Conservation (phyloP, 2,888 invertebrate species). For the Ichneumoninae sp. region DNA sequence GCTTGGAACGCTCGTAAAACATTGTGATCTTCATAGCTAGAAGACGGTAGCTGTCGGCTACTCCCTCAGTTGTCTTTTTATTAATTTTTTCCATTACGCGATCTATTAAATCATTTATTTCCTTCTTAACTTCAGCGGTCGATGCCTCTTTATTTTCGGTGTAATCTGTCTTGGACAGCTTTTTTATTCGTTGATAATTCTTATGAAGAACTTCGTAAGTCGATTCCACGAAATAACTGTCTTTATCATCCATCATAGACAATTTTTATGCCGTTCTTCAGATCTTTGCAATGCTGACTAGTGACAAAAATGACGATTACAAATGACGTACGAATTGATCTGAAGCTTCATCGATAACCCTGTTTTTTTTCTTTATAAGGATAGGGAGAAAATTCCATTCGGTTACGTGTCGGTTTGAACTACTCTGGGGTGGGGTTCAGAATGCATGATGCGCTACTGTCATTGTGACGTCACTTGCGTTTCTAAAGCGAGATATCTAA, state of each 20-base stretch:
- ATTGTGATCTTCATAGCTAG: slow-evolving; percentile 69
- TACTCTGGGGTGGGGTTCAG: background rate
- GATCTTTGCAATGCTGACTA: background rate
- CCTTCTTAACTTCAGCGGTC: slow-evolving; percentile 25
- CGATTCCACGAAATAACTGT: background rate
- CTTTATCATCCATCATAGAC: slow-evolving; percentile 20
- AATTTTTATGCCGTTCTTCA: background rate
- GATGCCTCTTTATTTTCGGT: slow-evolving; percentile 18
- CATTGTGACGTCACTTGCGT: too few relatives aligned
- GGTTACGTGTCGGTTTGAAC: background rate
- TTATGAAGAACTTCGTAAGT: slow-evolving; percentile 58
- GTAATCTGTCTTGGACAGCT: slow-evolving; percentile 39
- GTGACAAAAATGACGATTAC: background rate
- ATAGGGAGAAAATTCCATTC: background rate
- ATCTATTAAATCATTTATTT: slow-evolving; percentile 53
- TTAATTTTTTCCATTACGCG: slow-evolving; percentile 58
- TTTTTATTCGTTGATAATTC: slow-evolving; percentile 61
- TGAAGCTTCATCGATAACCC: background rate
- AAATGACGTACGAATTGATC: background rate
- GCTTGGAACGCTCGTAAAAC: slow-evolving; percentile 69
- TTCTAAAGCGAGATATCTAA: too few relatives aligned
- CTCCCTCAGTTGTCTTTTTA: slow-evolving; percentile 20
- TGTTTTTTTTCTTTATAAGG: background rate
- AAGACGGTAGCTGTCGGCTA: slow-evolving; percentile 48
- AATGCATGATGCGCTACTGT: too few relatives aligned